phyloP scores from a whole-genome alignment of 92 coral and sea anemone genomes.

The Scolanthus callimorphus region DNA sequence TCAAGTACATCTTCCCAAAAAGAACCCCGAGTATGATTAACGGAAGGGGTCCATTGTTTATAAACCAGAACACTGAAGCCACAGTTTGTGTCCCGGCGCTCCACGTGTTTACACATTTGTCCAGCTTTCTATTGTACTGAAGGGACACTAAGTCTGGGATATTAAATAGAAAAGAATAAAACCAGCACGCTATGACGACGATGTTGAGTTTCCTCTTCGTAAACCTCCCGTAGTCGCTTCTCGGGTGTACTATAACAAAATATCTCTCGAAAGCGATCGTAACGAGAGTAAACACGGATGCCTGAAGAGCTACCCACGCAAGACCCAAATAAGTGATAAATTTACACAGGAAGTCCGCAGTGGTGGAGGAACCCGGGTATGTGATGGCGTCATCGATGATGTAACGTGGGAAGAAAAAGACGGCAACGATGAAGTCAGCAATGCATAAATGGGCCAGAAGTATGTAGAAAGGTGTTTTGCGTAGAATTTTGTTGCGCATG shows the following conservation, averaged over 20 bases:
- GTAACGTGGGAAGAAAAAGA: slow-evolving; percentile 28
- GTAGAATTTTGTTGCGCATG: slow-evolving; percentile 7
- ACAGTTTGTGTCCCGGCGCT: background rate
- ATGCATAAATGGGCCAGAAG: slow-evolving; percentile 14
- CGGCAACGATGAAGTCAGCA: slow-evolving; percentile 26
- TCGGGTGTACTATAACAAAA: slow-evolving; percentile 29
- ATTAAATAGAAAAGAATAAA: slow-evolving; percentile 8
- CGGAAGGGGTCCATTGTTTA: slow-evolving; percentile 20
- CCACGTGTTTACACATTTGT: slow-evolving; percentile 14
- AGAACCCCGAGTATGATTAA: slow-evolving; percentile 25
- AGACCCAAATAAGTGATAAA: slow-evolving; percentile 16
- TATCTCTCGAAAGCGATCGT: slow-evolving; percentile 37
- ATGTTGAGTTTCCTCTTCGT: slow-evolving; percentile 6
- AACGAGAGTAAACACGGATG: slow-evolving; percentile 29
- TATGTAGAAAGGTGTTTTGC: slow-evolving; percentile 25
- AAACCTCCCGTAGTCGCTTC: slow-evolving; percentile 25
- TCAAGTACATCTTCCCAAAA: slow-evolving; percentile 9
- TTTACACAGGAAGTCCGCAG: slow-evolving; percentile 32
- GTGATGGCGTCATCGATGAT: slow-evolving; percentile 20
- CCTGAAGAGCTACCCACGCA: slow-evolving; percentile 29
- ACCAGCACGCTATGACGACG: slow-evolving; percentile 20
- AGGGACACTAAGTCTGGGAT: slow-evolving; percentile 14
- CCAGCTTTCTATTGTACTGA: slow-evolving; percentile 1
- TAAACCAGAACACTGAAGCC: slow-evolving; percentile 2
- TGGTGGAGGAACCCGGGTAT: slow-evolving; percentile 14